These are phyloP conservation scores for Erebia palarica DNA, from an alignment of 2,888 invertebrate genomes.

Conservation along the genomic window DNA sequence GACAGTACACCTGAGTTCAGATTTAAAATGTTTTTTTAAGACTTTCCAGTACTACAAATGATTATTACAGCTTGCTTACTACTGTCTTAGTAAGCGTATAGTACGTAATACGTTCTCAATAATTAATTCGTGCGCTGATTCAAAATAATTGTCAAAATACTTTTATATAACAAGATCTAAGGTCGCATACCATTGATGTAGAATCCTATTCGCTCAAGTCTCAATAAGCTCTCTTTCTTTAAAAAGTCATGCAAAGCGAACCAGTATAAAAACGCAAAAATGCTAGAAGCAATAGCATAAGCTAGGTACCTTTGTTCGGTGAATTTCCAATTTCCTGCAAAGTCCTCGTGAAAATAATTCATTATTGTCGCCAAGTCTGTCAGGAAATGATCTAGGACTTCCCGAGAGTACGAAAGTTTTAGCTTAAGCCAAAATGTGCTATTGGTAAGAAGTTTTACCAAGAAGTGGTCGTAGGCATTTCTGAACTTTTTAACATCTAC, in stretches of 20 bases:
- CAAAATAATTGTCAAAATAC: too few relatives aligned
- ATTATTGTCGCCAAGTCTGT: background rate
- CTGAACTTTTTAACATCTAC: background rate
- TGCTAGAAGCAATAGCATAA: background rate
- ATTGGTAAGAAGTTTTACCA: background rate
- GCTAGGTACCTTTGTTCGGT: background rate
- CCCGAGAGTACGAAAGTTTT: background rate
- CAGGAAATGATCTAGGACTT: slow-evolving; percentile 8
- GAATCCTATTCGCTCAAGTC: too few relatives aligned
- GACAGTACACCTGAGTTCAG: too few relatives aligned
- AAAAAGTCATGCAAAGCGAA: background rate
- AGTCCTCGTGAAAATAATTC: slow-evolving; percentile 9
- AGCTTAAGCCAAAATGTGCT: background rate
- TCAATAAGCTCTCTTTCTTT: background rate
- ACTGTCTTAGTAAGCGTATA: too few relatives aligned
- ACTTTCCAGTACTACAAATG: too few relatives aligned
- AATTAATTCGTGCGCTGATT: too few relatives aligned
- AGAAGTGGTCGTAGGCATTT: background rate
- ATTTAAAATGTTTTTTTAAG: too few relatives aligned
- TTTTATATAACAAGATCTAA: background rate
- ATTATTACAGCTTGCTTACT: too few relatives aligned
- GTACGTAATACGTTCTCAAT: too few relatives aligned
- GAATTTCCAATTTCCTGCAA: slow-evolving; percentile 6
- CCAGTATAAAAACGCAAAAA: background rate
- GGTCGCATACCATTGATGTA: background rate